Evolutionary conservation across 1,140 invertebrate genomes (phyloP).

Genomic region (Heliconius melpomene): DNA sequence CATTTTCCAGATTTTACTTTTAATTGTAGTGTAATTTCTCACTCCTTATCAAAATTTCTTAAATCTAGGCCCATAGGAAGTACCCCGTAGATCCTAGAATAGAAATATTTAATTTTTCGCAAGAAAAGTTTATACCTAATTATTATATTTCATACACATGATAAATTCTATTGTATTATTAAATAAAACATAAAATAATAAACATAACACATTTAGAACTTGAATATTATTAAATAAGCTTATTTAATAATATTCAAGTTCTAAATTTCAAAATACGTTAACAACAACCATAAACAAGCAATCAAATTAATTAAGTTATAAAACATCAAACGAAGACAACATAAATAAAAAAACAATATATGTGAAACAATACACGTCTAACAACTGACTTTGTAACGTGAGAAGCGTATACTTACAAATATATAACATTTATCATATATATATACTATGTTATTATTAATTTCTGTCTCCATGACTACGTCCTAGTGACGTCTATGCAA

Average conservation of each 20-base stretch:
- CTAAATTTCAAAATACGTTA: background rate
- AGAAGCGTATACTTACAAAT: background rate
- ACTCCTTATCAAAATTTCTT: too few species aligned
- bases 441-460: too few species aligned
- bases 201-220: background rate
- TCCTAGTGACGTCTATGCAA: too few species aligned
- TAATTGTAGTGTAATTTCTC: too few species aligned
- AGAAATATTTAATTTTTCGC: too few species aligned
- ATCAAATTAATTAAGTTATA: conserved; percentile 9
- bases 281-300: background rate
- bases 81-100: too few species aligned
- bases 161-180: background rate
- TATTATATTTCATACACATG: background rate
- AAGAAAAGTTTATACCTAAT: too few species aligned
- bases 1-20: too few species aligned
- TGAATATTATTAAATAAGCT: too few species aligned
- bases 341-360: background rate
- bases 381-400: background rate
- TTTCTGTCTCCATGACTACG: too few species aligned
- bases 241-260: background rate
- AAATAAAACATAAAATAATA: background rate
- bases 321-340: conserved; percentile 6
- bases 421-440: background rate
- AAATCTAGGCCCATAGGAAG: too few species aligned
- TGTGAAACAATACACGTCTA: background rate